Evolutionary conservation across 2,888 invertebrate species (phyloP), one percentile per base, ranked within the genome.

Genomic region (Nemapogon koenigi): DNA sequence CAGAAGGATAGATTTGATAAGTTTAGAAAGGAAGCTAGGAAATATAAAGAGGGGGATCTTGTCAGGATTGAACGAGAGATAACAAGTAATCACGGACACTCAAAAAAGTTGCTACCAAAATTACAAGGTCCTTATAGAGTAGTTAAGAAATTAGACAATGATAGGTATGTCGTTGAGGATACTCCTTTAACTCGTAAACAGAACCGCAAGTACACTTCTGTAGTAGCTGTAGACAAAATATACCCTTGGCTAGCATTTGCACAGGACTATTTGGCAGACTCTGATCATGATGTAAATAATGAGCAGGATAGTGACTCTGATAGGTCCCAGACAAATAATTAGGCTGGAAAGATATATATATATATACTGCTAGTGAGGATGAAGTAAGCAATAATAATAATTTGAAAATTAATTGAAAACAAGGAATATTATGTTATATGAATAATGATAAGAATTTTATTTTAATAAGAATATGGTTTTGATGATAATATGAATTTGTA

Each of bases 181-280:
- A 51, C 52, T 3, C 49, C 49, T 1, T 4, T 51, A 1, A 49
- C 49, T 2, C n/a, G n/a, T n/a, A 41, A 19, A 25, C 46, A 43
- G 11, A 42, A 46, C 14, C 41, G 35, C 7, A 19, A 41, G 2
- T 51, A 51, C 19, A 49, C 50, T 33, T 22, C 28, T 11, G 15
- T 45, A 0, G 43, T 51, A 2, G 42, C 51, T 0, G 27, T 48
- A 2, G 52, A 52, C 29, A 51, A 52, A 39, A 45, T 49, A 33
- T 40, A 37, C 13, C 49, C 51, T 1, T 51, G 49, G 49, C n/a
- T 44, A n/a, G 39, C 27, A 35, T 46, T 40, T 22, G 22, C 6
- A 22, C 7, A 6, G 7, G 7, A 6, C 10, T 6, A 10, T 22
- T 22, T n/a, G n/a, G n/a, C n/a, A n/a, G n/a, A 22, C 22, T 22